These are phyloP conservation scores for Pseudotriccus pelzelni DNA, from an alignment of 2,797 vertebrate species.

Conservation along the genomic window DNA sequence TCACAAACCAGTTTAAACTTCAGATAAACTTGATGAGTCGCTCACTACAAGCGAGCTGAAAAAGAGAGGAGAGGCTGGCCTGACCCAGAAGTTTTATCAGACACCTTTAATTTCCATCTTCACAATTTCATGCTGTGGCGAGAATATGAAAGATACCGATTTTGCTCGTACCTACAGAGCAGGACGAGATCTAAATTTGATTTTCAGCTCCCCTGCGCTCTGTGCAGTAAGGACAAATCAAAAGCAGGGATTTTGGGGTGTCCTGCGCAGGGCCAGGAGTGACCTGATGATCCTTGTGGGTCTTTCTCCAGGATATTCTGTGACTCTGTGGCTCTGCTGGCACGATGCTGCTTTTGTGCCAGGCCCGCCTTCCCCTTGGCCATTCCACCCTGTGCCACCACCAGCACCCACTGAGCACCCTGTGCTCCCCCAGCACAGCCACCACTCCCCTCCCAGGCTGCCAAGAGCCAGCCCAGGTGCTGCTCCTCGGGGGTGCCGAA, in stretches of 20 bases:
- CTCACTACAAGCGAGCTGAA: not conserved
- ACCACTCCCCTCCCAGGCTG: too few relatives aligned
- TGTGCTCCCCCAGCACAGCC: rapidly evolving
- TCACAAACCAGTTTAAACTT: not conserved
- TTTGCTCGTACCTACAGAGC: not conserved
- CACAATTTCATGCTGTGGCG: not conserved
- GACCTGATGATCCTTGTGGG: too few relatives aligned
- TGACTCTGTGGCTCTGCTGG: not conserved
- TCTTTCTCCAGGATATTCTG: not conserved
- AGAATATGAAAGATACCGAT: conserved; percentile 14
- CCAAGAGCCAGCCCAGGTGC: not conserved
- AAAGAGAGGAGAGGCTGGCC: not conserved
- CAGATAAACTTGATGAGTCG: not conserved
- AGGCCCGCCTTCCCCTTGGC: not conserved
- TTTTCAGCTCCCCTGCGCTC: not conserved
- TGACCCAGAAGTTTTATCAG: not conserved
- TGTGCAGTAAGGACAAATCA: not conserved
- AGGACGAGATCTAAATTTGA: not conserved
- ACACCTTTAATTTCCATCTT: conserved; percentile 32
- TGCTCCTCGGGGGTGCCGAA: not conserved
- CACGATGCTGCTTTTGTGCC: rapidly evolving
- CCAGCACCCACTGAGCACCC: rapidly evolving
- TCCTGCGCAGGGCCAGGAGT: not conserved
- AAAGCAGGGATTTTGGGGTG: not conserved
- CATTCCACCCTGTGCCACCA: not conserved